Evolutionary conservation across 2,888 invertebrate species (phyloP).

Genomic region (Empis stercorea): DNA sequence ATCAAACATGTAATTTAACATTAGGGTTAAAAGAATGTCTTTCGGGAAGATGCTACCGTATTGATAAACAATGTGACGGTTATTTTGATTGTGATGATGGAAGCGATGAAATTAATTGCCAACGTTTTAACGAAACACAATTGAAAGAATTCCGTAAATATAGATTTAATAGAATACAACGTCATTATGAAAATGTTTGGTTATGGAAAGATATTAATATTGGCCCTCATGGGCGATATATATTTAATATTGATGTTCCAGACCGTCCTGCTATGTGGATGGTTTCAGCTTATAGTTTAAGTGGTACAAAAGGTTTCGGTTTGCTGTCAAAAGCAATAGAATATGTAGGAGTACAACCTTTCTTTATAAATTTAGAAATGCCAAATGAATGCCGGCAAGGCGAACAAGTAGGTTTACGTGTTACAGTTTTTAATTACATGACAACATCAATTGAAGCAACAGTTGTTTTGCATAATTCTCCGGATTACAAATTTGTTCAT

Average conservation of each 20-base stretch:
- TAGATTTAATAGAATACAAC: constrained; percentile 74
- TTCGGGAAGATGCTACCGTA: constrained; percentile 64
- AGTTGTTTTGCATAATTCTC: constrained; percentile 72
- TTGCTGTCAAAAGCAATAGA: constrained; percentile 68
- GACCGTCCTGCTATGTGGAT: constrained; percentile 82
- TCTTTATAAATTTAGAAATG: constrained; percentile 92
- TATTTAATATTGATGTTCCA: constrained; percentile 78
- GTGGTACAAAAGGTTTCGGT: constrained; percentile 73
- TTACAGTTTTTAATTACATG: constrained; percentile 91
- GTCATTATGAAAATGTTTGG: constrained; percentile 92
- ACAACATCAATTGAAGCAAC: constrained; percentile 69
- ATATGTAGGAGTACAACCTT: constrained; percentile 82
- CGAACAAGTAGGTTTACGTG: constrained; percentile 85
- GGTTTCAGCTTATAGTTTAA: constrained; percentile 83
- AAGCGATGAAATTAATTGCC: constrained; percentile 72
- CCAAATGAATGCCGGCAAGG: constrained; percentile 73
- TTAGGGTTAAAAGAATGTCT: constrained; percentile 69
- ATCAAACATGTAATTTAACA: constrained; percentile 55
- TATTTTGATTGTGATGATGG: constrained; percentile 67
- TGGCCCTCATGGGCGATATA: constrained; percentile 78
- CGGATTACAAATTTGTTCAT: constrained; percentile 82
- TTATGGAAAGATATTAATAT: constrained; percentile 90
- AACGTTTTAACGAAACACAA: constrained; percentile 50
- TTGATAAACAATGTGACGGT: constrained; percentile 67
- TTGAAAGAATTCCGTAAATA: constrained; percentile 59